These are phyloP conservation scores for Ceramica pisi DNA, from an alignment of 2,888 invertebrate genomes.

Conservation along the genomic window DNA sequence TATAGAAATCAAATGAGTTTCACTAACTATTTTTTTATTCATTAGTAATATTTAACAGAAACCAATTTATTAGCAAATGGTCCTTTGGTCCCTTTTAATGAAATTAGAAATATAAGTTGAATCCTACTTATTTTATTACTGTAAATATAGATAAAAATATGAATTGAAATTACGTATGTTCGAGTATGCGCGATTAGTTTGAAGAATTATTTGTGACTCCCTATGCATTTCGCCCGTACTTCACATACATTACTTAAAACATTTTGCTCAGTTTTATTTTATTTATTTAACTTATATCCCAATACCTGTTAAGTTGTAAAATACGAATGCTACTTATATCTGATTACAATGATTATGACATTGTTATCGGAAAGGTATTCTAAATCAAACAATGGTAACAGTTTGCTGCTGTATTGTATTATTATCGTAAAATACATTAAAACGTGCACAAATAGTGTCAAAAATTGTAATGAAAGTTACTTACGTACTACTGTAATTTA, in stretches of 20 bases:
- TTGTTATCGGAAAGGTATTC: constrained; percentile 34
- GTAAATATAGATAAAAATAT: constrained; percentile 72
- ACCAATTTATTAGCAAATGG: constrained; percentile 62
- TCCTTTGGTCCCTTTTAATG: constrained; percentile 61
- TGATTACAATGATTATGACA: constrained; percentile 11
- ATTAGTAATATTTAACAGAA: constrained; percentile 47
- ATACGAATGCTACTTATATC: constrained; percentile 22
- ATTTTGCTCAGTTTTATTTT: constrained; percentile 70
- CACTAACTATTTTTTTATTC: constrained; percentile 41
- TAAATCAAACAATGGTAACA: constrained; percentile 55
- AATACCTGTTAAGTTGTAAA: constrained; percentile 17
- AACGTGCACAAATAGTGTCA: constrained; percentile 52
- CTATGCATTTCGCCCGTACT: constrained; percentile 70
- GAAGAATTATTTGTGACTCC: constrained; percentile 51
- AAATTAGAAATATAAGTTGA: constrained; percentile 72
- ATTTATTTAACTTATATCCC: constrained; percentile 48
- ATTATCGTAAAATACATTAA: constrained; percentile 62
- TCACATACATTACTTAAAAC: constrained; percentile 64
- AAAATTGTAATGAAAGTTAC: constrained; percentile 20
- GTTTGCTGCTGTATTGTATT: constrained; percentile 61
- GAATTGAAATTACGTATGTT: constrained; percentile 52
- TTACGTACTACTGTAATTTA: constrained; percentile 48
- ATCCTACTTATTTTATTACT: constrained; percentile 71
- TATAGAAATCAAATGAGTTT: constrained; percentile 30
- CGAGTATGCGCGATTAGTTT: constrained; percentile 43